Base-by-base conservation (phyloP, 2,888 invertebrate species). In the Tromatobia lineatoria region DNA sequence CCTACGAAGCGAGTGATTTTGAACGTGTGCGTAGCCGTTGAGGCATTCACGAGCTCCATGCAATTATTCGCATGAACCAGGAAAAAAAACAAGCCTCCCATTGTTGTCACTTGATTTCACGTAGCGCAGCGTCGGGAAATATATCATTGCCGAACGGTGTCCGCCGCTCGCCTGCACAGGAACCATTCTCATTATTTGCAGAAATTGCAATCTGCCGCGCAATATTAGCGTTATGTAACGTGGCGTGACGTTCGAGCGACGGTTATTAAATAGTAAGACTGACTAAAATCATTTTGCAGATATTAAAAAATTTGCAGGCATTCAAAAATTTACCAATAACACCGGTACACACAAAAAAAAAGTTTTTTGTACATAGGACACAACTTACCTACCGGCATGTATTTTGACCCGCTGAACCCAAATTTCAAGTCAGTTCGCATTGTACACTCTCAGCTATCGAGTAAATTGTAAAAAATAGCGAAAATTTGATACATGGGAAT, bases 31-130 rank as follows among this genome's bases (percentile, higher is more conserved):
- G 66, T 45, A 42, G 15, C 42, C n/a, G 13, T 25, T 20, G 34
- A 20, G 52, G 64, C 54, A 67, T 15, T 23, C 47, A 23, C 71
- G 73, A 50, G 50, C 69, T 74, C 76, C n/a, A 67, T 34, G 75
- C 73, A 86, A 82, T 79, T 84, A 82, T 47, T 75, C 64, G 67
- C 50, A 76, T 78, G 69, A 66, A 81, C 66, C 74, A 76, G 78
- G 69, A 80, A 82, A 77, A 78, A 70, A 77, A 67, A 52, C 64
- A 34, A 69, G 47, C 50, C 47, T 50, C 18, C 78, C 81, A 86
- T 85, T 81, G 85, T 83, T 70, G 71, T 83, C 83, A 74, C 73
- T 80, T 57, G 85, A 85, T 85, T 86, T 86, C 85, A 80, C 83
- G 78, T 11, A 47, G 38, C 29, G 42, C 13, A 25, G 29, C 52